phyloP scores from a whole-genome alignment of 2,888 invertebrate species.

The Glomeris marginata region DNA sequence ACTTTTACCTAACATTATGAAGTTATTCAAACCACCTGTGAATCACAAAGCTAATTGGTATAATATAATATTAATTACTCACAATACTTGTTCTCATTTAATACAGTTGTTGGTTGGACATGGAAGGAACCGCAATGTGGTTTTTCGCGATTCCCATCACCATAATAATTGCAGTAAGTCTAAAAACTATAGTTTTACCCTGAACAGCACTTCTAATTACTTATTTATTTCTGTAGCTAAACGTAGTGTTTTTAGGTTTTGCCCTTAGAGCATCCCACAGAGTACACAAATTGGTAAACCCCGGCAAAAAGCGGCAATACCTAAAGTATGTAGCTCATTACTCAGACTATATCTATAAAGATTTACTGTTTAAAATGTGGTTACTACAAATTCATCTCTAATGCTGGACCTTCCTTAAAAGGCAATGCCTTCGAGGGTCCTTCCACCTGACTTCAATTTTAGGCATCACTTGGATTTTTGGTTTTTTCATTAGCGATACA shows the following conservation, averaged over 20 bases:
- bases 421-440: constrained; percentile 32
- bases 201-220: neutral
- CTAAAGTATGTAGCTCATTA: no score
- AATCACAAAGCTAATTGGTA: no score
- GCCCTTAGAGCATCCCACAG: constrained; percentile 3
- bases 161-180: constrained; percentile 5
- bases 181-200: neutral
- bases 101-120: constrained; percentile 7
- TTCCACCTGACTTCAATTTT: constrained; percentile 33
- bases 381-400: no score
- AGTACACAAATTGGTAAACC: neutral
- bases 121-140: constrained; percentile 3
- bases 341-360: neutral
- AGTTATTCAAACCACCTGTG: no score
- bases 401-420: constrained; percentile 17
- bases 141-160: constrained; percentile 3
- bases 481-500: constrained; percentile 31
- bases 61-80: neutral
- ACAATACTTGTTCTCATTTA: neutral
- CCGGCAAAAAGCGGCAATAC: constrained; percentile 1
- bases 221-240: neutral
- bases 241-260: constrained; percentile 1
- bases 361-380: neutral
- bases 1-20: neutral
- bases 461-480: constrained; percentile 36